Conservation (phyloP, 2,113 vertebrate species). For the Gyps fulvus region DNA sequence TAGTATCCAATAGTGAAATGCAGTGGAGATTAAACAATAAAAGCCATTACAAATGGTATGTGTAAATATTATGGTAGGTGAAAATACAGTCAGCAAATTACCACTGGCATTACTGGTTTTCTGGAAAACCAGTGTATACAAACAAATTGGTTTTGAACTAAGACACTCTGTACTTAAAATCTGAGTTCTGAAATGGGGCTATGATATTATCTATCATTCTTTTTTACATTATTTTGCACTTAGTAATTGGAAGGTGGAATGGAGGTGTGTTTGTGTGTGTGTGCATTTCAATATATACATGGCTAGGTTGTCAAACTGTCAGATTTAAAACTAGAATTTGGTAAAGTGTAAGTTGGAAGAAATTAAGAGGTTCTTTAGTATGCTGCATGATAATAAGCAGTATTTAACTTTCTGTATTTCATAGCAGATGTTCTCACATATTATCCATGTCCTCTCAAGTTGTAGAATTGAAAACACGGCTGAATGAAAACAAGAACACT, state of each 20-base stretch:
- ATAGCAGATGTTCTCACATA: constrained; percentile 67
- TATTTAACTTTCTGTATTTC: constrained; percentile 57
- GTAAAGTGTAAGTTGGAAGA: constrained; percentile 43
- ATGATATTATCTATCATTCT: neutral
- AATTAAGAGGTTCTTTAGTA: constrained; percentile 36
- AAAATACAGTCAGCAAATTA: constrained; percentile 65
- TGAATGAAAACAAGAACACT: constrained; percentile 48
- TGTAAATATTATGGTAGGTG: constrained; percentile 70
- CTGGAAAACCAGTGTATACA: neutral
- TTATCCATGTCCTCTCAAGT: constrained; percentile 57
- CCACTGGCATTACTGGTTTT: constrained; percentile 50
- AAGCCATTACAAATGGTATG: constrained; percentile 63
- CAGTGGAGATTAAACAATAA: constrained; percentile 71
- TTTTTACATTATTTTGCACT: neutral
- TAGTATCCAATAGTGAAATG: constrained; percentile 71
- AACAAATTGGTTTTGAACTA: neutral
- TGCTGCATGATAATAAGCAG: neutral
- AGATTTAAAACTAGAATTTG: constrained; percentile 31
- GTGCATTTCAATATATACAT: neutral
- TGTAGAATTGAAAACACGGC: constrained; percentile 49
- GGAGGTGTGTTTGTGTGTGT: neutral
- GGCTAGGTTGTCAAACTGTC: constrained; percentile 22
- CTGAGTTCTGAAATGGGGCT: neutral
- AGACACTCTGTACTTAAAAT: neutral
- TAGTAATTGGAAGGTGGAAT: neutral